Conservation (phyloP, 92 coral and sea anemone species). For the Zoanthus gigantus region DNA sequence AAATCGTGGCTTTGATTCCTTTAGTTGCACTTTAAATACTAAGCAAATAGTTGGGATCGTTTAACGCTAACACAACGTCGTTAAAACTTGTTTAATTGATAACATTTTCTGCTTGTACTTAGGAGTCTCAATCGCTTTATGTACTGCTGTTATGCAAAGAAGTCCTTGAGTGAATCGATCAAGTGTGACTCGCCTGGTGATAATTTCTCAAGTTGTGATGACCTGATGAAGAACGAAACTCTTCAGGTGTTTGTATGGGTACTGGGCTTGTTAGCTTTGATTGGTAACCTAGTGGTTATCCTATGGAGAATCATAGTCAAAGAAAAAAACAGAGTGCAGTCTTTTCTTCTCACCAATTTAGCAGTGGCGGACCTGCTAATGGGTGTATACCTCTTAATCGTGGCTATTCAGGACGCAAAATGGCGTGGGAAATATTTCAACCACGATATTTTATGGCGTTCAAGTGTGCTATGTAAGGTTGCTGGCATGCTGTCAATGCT, state of each 20-base stretch:
- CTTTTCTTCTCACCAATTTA: slow-evolving; percentile 63
- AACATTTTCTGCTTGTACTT: neutral
- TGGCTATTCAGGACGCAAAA: slow-evolving; percentile 50
- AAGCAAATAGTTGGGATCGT: no score
- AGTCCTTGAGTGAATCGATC: neutral
- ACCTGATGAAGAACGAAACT: slow-evolving; percentile 56
- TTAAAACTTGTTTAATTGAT: neutral
- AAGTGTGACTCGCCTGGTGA: slow-evolving; percentile 36
- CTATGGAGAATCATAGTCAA: slow-evolving; percentile 18
- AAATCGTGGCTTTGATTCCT: no score
- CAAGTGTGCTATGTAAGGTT: slow-evolving; percentile 39
- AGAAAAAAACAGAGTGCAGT: slow-evolving; percentile 57
- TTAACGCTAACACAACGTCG: no score
- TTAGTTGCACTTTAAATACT: no score
- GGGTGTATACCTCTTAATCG: slow-evolving; percentile 68
- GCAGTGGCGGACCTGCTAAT: slow-evolving; percentile 70
- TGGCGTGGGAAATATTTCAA: slow-evolving; percentile 66
- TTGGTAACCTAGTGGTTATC: slow-evolving; percentile 56
- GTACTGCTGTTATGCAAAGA: slow-evolving; percentile 60
- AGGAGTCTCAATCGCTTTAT: slow-evolving; percentile 56
- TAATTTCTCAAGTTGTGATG: slow-evolving; percentile 63
- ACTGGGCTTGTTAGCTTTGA: slow-evolving; percentile 57
- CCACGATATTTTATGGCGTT: slow-evolving; percentile 60
- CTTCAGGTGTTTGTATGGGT: slow-evolving; percentile 59
- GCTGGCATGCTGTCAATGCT: slow-evolving; percentile 63